Percentiles rank a stretch among this genome's conserved stretches.
These are phyloP conservation scores for Temnopleurus reevesii DNA, from an alignment of 53 echinoderm and acorn worm genomes.

Conservation along the genomic window DNA sequence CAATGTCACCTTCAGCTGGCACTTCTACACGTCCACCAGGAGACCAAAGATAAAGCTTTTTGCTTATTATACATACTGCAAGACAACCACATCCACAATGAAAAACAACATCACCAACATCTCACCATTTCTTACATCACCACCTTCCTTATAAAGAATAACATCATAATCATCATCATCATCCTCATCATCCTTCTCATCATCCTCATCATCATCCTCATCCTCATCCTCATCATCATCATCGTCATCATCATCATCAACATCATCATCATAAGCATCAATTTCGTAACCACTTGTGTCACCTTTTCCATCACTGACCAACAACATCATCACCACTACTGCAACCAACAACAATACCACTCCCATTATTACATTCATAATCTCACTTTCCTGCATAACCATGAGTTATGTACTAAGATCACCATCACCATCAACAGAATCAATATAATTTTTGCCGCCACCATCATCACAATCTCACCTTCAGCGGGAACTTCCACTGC, in stretches of 20 bases:
- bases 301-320: not conserved
- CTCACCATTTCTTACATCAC: not conserved
- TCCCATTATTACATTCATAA: not conserved
- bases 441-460: no score
- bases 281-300: no score
- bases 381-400: not conserved
- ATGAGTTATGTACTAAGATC: no score
- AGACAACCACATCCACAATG: conserved; percentile 32
- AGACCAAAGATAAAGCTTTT: conserved; percentile 91
- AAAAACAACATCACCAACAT: not conserved
- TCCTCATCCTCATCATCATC: not conserved
- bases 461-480: no score
- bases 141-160: not conserved
- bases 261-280: not conserved
- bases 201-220: not conserved
- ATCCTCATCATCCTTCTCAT: not conserved
- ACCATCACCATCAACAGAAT: not conserved
- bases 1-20: conserved; percentile 90
- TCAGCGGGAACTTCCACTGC: conserved; percentile 96
- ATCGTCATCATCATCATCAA: not conserved
- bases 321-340: not conserved
- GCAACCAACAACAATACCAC: not conserved
- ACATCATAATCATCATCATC: not conserved
- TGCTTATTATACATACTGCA: conserved; percentile 85
- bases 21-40: conserved; percentile 95